Base-by-base conservation (phyloP, 1,140 invertebrate genomes). In the Bombus turneri region DNA sequence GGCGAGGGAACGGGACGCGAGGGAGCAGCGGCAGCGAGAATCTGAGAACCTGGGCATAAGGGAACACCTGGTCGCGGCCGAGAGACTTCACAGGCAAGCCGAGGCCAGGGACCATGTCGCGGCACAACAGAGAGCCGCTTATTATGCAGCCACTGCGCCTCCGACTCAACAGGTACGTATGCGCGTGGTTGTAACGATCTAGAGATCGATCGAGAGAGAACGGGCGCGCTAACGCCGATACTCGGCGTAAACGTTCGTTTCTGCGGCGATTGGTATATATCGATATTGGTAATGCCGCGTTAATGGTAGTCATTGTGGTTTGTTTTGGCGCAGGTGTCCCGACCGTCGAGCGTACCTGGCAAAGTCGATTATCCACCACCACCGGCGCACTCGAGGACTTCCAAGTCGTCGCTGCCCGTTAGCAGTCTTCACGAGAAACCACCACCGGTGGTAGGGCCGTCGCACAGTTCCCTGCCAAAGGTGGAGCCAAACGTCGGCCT, bases 401-500 rank as follows among this genome's bases (percentile, higher is more conserved):
- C 94, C 3, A 95, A 96, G 87, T 91, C 95, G 25, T 92, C 95
- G 31, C 66, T 94, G 34, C 91, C 93, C 74, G 94, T 94, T 9
- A 85, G 89, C n/a, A 82, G 88, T 59, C 85, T 92, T 25, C 94
- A 93, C 90, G 96, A 97, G 66, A 97, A 97, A 92, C 83, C 94
- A 18, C 81, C 91, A 4, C 85, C 91, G 71, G 91, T 93, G 28
- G 91, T 94, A 0, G 94, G 93, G 2, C 91, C 94, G 25, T 87
- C 92, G 31, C 96, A 97, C 93, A 94, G 95, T 77, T 93, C 95
- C n/a, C 93, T 97, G 43, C 96, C 96, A 59, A 97, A 97, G 94
- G 96, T 96, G 39, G 97, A 98, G 92, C 96, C 97, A 9, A 97
- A 97, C 92, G 97, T 97, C 88, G 97, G 96, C 85, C 93, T 97